Percentiles rank a stretch among this genome's conserved stretches.
Evolutionary conservation across 1,140 invertebrate species (phyloP).

Genomic region (Listronotus bonariensis): DNA sequence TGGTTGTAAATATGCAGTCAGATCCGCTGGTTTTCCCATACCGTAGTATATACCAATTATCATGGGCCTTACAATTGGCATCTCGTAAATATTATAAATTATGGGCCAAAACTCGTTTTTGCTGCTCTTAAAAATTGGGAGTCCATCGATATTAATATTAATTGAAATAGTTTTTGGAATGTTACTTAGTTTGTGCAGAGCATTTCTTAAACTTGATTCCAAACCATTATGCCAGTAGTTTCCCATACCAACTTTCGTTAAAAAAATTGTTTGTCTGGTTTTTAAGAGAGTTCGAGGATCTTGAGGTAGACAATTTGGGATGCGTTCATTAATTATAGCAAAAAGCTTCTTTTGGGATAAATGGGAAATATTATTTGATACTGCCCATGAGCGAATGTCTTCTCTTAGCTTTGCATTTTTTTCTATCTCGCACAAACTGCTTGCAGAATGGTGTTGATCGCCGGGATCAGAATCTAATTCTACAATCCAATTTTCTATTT

Average conservation of each 20-base stretch:
- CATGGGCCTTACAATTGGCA: slow-evolving; percentile 25
- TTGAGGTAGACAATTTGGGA: slow-evolving; percentile 24
- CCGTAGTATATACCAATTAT: slow-evolving; percentile 36
- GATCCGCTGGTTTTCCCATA: slow-evolving; percentile 30
- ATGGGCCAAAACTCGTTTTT: slow-evolving; percentile 46
- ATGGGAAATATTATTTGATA: slow-evolving; percentile 29
- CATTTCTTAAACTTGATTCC: neutral
- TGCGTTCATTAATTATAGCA: slow-evolving; percentile 22
- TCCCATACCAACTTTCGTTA: slow-evolving; percentile 28
- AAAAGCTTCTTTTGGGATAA: slow-evolving; percentile 22
- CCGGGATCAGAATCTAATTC: slow-evolving; percentile 3
- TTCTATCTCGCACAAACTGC: slow-evolving; percentile 13
- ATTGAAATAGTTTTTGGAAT: slow-evolving; percentile 10
- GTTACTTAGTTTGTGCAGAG: neutral
- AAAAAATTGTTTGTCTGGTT: slow-evolving; percentile 17
- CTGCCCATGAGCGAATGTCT: slow-evolving; percentile 22
- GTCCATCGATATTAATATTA: slow-evolving; percentile 30
- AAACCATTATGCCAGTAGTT: slow-evolving; percentile 31
- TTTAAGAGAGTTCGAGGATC: slow-evolving; percentile 35
- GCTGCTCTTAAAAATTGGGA: slow-evolving; percentile 41
- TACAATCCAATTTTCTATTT: neutral
- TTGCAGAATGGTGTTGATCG: neutral
- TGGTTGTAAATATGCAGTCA: slow-evolving; percentile 24
- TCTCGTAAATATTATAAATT: slow-evolving; percentile 36
- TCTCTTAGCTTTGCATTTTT: slow-evolving; percentile 6